Base-by-base conservation (phyloP, 2,113 vertebrate genomes). In the Cathartes aura region DNA sequence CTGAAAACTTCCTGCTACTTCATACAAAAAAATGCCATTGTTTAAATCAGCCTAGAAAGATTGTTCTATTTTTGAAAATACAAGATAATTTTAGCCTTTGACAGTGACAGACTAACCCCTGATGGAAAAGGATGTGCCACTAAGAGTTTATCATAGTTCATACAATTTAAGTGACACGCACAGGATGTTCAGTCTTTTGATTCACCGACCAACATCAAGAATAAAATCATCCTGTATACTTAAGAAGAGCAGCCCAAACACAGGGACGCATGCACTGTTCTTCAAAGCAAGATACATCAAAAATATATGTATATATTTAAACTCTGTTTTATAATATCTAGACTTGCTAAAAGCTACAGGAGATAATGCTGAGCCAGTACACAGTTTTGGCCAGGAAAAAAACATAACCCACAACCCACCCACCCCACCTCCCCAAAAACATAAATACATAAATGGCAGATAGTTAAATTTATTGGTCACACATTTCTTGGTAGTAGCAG, bases 341-440 rank as follows among this genome's bases (percentile, higher is more conserved):
- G 19, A 74, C 53, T 55, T 50, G 32, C 9, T 45, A 68, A 34
- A 79, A 90, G 18, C 15, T 32, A 71, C 15, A 84, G 17, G 8
- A 40, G 26, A 5, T 52, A 88, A 52, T 17, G 15, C 0, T 60
- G 0, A 90, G 53, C 4, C 26, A 71, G 29, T 21, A 50, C 43
- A 75, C 0, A 58, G 21, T 52, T 74, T 14, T 56, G 43, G 21
- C 3, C 30, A 34, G 42, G 3, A 64, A 22, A 36, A 56, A 10
- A 71, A 21, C 20, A 7, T 32, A 66, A 52, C 0, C 13, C 29
- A 40, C 12, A 52, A 66, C 1, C 3, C 11, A 60, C 5, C 23
- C 29, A 20, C 1, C 12, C n/a, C 16, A 23, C 11, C 15, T 2
- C 29, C 4, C 1, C 2, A 32, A 40, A 67, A 48, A 15, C 17